These are phyloP conservation scores for Euwallacea fornicatus DNA, from an alignment of 1,140 invertebrate genomes.

Conservation along the genomic window DNA sequence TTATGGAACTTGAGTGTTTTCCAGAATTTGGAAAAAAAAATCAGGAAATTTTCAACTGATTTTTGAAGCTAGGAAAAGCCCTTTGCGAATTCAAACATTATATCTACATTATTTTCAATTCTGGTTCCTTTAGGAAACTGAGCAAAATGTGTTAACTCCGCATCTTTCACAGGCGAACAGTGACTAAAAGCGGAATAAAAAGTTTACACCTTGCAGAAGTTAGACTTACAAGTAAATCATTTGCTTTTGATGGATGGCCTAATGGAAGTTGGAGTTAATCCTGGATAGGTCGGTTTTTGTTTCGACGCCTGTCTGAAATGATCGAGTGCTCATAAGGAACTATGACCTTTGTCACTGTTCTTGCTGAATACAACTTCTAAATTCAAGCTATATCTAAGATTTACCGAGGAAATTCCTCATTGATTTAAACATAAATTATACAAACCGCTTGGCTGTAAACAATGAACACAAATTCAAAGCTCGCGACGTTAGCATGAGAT, in stretches of 20 bases:
- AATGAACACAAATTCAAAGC: too few relatives aligned
- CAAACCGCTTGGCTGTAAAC: too few relatives aligned
- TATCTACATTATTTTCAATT: too few relatives aligned
- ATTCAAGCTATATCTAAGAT: too few relatives aligned
- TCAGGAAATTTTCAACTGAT: neutral
- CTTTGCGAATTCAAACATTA: too few relatives aligned
- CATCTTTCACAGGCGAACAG: neutral
- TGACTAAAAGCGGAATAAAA: conserved; percentile 1
- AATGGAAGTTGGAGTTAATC: conserved; percentile 16
- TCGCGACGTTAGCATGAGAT: too few relatives aligned
- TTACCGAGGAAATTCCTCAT: too few relatives aligned
- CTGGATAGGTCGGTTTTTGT: neutral
- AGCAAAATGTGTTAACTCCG: too few relatives aligned
- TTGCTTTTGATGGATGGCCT: conserved; percentile 19
- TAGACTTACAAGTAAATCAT: conserved; percentile 13
- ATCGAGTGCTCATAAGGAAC: neutral
- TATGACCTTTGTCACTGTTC: neutral
- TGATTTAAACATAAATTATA: too few relatives aligned
- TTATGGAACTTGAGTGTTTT: neutral
- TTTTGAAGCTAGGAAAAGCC: too few relatives aligned
- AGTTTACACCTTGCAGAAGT: conserved; percentile 12
- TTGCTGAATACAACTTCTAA: too few relatives aligned
- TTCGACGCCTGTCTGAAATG: neutral
- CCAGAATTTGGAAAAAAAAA: neutral
- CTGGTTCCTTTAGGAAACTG: too few relatives aligned